These are phyloP conservation scores for Temnothorax rugatulus DNA, from an alignment of 2,888 invertebrate species.

Conservation along the genomic window DNA sequence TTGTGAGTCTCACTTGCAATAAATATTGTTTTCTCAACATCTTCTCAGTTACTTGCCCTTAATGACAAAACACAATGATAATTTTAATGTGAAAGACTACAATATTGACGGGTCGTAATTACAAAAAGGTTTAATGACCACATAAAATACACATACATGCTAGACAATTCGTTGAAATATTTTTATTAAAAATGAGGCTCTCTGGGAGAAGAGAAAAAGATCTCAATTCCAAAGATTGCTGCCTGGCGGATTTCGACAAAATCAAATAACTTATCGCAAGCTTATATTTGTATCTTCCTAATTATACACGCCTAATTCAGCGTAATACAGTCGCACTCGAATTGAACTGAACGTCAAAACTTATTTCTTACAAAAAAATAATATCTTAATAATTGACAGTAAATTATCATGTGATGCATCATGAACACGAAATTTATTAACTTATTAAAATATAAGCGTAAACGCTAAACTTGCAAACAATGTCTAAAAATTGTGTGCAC, in stretches of 20 bases:
- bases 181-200: conserved; percentile 46
- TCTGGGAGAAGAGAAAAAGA: conserved; percentile 26
- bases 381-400: conserved; percentile 33
- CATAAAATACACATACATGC: conserved; percentile 46
- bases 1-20: conserved; percentile 7
- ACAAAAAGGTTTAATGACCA: conserved; percentile 42
- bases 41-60: not conserved
- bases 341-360: not conserved
- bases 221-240: conserved; percentile 32
- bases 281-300: conserved; percentile 13
- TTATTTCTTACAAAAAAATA: conserved; percentile 24
- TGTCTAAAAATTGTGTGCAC: not conserved
- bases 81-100: conserved; percentile 2
- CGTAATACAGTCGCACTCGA: conserved; percentile 4
- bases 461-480: not conserved
- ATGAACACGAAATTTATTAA: conserved; percentile 34
- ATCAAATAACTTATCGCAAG: conserved; percentile 42
- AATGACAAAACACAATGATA: not conserved
- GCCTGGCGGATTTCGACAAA: conserved; percentile 1
- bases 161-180: conserved; percentile 53
- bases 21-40: not conserved
- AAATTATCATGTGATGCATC: conserved; percentile 36
- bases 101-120: conserved; percentile 19
- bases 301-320: conserved; percentile 18
- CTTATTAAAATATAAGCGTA: conserved; percentile 28